Percentiles rank a stretch among this genome's conserved stretches.
phyloP scores from a whole-genome alignment of 2,113 vertebrate species.

The Thamnophis sirtalis region DNA sequence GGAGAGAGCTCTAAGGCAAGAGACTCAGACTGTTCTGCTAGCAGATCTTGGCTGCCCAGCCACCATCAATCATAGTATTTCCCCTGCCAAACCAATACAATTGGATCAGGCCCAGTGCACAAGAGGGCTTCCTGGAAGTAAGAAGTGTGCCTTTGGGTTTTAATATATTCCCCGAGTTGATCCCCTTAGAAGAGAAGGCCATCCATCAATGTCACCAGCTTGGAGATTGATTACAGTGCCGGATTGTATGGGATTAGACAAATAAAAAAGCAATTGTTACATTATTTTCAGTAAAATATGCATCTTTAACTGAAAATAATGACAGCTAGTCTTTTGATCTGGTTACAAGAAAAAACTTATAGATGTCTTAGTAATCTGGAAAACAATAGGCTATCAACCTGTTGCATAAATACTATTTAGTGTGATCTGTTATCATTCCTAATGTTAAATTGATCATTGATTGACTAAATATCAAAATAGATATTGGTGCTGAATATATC shows the following conservation, averaged over 20 bases:
- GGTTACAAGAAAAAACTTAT: background rate
- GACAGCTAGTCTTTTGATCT: background rate
- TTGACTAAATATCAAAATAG: conserved; percentile 11
- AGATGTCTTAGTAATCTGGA: background rate
- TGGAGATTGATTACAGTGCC: conserved; percentile 44
- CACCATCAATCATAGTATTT: conserved; percentile 71
- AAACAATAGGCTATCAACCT: background rate
- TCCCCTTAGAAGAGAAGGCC: conserved; percentile 58
- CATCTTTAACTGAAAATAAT: conserved; percentile 41
- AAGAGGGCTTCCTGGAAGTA: conserved; percentile 44
- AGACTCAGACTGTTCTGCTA: conserved; percentile 30
- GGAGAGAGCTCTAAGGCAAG: conserved; percentile 12
- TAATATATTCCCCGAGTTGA: conserved; percentile 53
- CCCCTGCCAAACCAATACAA: conserved; percentile 56
- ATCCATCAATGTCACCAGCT: conserved; percentile 78
- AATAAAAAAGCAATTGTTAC: conserved; percentile 41
- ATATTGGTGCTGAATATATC: background rate
- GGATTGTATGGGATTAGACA: conserved; percentile 40
- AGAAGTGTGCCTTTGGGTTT: conserved; percentile 50
- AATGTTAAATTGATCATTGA: background rate
- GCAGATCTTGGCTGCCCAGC: conserved; percentile 37
- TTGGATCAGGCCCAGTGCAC: conserved; percentile 42
- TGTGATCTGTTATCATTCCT: conserved; percentile 1
- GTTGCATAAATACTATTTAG: background rate
- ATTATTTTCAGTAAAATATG: conserved; percentile 44